Conservation (phyloP, 2,797 vertebrate species). For the Tolypeutes matacus region DNA sequence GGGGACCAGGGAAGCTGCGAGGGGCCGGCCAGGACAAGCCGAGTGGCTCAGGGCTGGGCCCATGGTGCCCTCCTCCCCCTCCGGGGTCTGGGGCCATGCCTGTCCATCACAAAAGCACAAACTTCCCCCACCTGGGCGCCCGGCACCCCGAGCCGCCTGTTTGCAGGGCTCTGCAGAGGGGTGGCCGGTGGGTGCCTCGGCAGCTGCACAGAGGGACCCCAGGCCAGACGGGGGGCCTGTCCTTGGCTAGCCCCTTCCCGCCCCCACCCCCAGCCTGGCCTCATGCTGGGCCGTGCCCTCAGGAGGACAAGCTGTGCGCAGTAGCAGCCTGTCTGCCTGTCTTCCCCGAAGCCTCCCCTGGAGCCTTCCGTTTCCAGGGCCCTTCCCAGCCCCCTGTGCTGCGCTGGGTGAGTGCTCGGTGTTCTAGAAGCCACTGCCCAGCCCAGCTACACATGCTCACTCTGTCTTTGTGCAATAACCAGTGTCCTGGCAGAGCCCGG, state of each 20-base stretch:
- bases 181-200: not conserved
- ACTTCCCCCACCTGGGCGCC: not conserved
- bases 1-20: not conserved
- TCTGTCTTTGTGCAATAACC: slow-evolving; percentile 80
- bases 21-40: not conserved
- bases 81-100: not conserved
- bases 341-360: not conserved
- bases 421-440: slow-evolving; percentile 69
- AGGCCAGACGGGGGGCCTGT: not conserved
- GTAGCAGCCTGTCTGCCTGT: slow-evolving; percentile 24
- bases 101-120: slow-evolving; percentile 80
- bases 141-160: not conserved
- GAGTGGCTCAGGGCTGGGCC: not conserved
- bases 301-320: not conserved
- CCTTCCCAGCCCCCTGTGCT: slow-evolving; percentile 71
- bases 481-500: slow-evolving; percentile 41
- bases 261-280: not conserved
- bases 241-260: not conserved
- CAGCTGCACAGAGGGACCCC: not conserved
- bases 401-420: slow-evolving; percentile 73
- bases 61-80: not conserved
- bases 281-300: not conserved
- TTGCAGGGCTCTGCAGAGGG: not conserved
- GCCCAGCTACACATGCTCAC: slow-evolving; percentile 67
- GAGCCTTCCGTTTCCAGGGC: not conserved